Conservation (phyloP, 1,140 invertebrate species). For the Leptinotarsa lineolata region DNA sequence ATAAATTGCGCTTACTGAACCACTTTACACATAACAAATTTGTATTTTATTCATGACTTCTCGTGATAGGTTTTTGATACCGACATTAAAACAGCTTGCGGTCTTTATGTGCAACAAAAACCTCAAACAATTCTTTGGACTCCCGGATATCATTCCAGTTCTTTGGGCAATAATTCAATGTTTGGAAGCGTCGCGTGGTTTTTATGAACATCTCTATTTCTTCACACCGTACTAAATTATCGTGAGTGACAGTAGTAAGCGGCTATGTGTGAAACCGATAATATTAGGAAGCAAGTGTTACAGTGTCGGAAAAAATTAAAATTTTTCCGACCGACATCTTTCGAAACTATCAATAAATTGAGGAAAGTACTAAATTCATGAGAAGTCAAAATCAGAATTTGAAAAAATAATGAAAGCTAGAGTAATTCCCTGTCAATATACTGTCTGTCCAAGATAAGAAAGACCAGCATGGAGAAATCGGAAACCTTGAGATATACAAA, state of each 20-base stretch:
- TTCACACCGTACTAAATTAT: conserved; percentile 3
- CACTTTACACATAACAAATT: conserved; percentile 45
- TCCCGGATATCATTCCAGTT: conserved; percentile 34
- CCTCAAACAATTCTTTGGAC: conserved; percentile 30
- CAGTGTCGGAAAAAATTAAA: too few relatives aligned
- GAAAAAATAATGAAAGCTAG: too few relatives aligned
- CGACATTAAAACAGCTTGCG: conserved; percentile 35
- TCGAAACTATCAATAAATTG: too few relatives aligned
- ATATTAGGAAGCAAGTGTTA: too few relatives aligned
- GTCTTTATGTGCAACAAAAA: conserved; percentile 33
- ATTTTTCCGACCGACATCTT: too few relatives aligned
- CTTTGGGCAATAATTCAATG: conserved; percentile 20
- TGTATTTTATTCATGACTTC: conserved; percentile 47
- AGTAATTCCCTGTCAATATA: too few relatives aligned
- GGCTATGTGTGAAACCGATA: background rate
- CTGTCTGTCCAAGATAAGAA: too few relatives aligned
- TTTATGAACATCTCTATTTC: conserved; percentile 1
- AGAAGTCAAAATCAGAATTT: too few relatives aligned
- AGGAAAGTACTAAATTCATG: too few relatives aligned
- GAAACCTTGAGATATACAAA: too few relatives aligned
- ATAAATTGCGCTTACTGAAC: conserved; percentile 28
- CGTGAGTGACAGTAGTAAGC: background rate
- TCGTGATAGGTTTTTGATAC: conserved; percentile 44
- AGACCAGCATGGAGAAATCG: too few relatives aligned
- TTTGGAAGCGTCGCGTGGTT: background rate